Base-by-base conservation (phyloP, 92 coral and sea anemone species). In the Hydrozoanthus gracilis region DNA sequence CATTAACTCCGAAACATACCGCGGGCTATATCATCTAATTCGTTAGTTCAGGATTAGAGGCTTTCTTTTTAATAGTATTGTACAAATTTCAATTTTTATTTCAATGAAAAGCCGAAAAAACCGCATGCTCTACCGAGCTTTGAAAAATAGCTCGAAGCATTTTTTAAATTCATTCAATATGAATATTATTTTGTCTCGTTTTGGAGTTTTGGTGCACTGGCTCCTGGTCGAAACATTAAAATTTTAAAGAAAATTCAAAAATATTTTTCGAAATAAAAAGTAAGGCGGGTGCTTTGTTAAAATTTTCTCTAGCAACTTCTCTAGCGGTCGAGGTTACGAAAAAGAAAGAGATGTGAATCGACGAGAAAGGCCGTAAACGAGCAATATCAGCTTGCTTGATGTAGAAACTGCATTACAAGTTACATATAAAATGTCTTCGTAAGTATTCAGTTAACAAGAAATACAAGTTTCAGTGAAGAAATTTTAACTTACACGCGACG, bases 401-500 rank as follows among this genome's bases (percentile, higher is more conserved):
- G 52, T 20, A 14, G 27, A 44, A 51, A 62, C 35, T 79, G 58
- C 50, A 61, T 17, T 80, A 13, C 16, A 79, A 76, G 51, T 20
- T 46, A 47, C 69, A 64, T 44, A 10, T 47, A 64, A 65, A 62
- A 80, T 48, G 62, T 46, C 72, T 64, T 54, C 60, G 17, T 45
- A 51, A 47, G 12, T 46, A 79, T 20, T 79, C 73, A 61, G 7
- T 11, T 17, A 58, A 78, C 66, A n/a, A 45, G 16, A n/a, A 65
- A 48, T 13, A 49, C 52, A 4, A 13, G 51, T 44, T 46, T 45
- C 66, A 15, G 18, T 60, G 50, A 44, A 46, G 71, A 64, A 79
- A 64, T 12, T 27, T 27, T 27, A 27, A 78, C 85, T 80, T n/a
- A 80, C 85, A 64, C 74, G 85, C 55, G 74, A 66, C 11, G 85